Conservation (phyloP, 1,140 invertebrate species). For the Cardiocondyla obscurior region DNA sequence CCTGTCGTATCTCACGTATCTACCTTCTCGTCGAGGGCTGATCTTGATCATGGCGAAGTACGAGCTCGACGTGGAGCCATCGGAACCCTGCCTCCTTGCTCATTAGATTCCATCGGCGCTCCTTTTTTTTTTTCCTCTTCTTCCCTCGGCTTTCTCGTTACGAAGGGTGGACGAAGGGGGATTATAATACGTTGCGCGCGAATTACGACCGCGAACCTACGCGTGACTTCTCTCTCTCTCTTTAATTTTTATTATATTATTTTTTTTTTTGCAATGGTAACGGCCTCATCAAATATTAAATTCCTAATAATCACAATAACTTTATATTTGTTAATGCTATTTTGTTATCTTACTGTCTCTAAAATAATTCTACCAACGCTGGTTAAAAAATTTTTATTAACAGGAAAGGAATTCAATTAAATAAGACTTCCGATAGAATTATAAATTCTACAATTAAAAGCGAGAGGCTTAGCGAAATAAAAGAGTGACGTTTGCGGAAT, state of each 20-base stretch:
- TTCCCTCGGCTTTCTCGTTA: conserved; percentile 34
- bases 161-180: not conserved
- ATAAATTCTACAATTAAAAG: not conserved
- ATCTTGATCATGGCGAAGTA: conserved; percentile 65
- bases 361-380: no score
- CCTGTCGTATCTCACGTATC: conserved; percentile 29
- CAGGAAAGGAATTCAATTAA: not conserved
- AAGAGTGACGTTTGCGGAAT: not conserved
- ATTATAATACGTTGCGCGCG: conserved; percentile 33
- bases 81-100: conserved; percentile 61
- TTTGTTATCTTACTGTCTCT: not conserved
- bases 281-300: not conserved
- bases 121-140: conserved; percentile 17
- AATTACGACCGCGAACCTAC: not conserved
- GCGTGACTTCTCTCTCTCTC: not conserved
- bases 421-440: not conserved
- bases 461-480: not conserved
- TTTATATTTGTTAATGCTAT: not conserved
- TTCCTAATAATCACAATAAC: not conserved
- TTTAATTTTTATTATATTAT: not conserved
- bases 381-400: no score
- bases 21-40: conserved; percentile 38
- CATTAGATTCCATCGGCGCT: conserved; percentile 63
- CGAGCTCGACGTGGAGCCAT: conserved; percentile 55
- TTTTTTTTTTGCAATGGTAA: not conserved